phyloP scores from a whole-genome alignment of 1,140 invertebrate species.

The Penaeus chinensis region DNA sequence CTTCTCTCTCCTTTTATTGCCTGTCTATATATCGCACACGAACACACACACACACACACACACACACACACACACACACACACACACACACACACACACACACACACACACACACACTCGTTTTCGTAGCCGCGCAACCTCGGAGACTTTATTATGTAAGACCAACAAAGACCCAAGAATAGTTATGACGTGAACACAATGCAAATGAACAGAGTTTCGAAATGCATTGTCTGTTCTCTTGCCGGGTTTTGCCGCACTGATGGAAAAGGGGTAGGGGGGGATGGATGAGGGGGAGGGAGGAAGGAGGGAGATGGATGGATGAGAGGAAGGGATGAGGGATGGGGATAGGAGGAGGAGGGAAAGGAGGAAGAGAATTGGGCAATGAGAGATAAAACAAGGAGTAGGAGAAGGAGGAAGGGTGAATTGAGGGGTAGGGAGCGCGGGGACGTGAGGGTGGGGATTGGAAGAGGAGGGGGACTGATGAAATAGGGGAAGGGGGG shows the following conservation, averaged over 20 bases:
- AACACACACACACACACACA: too few relatives aligned
- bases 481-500: not conserved
- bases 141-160: too few relatives aligned
- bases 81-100: not conserved
- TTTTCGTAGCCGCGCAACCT: too few relatives aligned
- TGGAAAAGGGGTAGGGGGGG: not conserved
- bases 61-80: too few relatives aligned
- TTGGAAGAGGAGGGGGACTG: not conserved
- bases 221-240: too few relatives aligned
- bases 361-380: not conserved
- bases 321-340: not conserved
- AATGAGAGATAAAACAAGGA: not conserved
- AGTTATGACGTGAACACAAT: too few relatives aligned
- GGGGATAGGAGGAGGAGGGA: not conserved
- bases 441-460: not conserved
- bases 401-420: too few relatives aligned
- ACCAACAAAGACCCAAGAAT: too few relatives aligned
- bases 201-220: too few relatives aligned
- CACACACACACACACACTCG: not conserved
- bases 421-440: not conserved
- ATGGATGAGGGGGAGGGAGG: not conserved
- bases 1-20: too few relatives aligned
- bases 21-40: too few relatives aligned
- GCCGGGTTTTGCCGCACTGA: not conserved
- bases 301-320: not conserved